Conservation (phyloP, 2,797 vertebrate genomes). For the Schizopygopsis pylzovi region DNA sequence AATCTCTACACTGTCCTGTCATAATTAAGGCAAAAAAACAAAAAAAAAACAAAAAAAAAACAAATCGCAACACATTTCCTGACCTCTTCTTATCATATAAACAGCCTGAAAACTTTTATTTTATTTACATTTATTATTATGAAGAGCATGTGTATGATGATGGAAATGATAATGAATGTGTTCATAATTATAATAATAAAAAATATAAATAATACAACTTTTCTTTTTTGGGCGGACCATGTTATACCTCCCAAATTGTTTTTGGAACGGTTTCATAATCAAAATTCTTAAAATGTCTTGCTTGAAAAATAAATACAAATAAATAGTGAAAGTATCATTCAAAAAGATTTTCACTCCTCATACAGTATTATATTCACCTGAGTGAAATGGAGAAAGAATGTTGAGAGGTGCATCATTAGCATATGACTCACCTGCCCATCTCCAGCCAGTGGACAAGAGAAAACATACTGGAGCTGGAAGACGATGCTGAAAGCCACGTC, state of each 20-base stretch:
- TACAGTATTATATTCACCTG: not conserved
- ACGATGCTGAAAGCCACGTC: conserved; percentile 80
- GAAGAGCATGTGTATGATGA: not conserved
- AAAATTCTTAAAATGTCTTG: not conserved
- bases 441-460: conserved; percentile 73
- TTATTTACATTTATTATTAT: not conserved
- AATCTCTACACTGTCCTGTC: no score
- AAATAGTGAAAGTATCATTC: not conserved
- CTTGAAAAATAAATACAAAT: not conserved
- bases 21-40: no score
- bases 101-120: not conserved
- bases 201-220: no score
- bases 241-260: not conserved
- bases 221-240: no score
- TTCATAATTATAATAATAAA: not conserved
- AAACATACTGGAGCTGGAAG: conserved; percentile 92
- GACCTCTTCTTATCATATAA: not conserved
- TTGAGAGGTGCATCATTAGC: not conserved
- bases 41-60: no score
- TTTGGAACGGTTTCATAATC: not conserved
- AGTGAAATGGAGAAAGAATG: not conserved
- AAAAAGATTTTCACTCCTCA: not conserved
- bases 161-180: not conserved
- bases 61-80: no score
- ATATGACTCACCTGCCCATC: conserved; percentile 78